phyloP scores from a whole-genome alignment of 2,113 vertebrate species.

The Chaetodon auriga region DNA sequence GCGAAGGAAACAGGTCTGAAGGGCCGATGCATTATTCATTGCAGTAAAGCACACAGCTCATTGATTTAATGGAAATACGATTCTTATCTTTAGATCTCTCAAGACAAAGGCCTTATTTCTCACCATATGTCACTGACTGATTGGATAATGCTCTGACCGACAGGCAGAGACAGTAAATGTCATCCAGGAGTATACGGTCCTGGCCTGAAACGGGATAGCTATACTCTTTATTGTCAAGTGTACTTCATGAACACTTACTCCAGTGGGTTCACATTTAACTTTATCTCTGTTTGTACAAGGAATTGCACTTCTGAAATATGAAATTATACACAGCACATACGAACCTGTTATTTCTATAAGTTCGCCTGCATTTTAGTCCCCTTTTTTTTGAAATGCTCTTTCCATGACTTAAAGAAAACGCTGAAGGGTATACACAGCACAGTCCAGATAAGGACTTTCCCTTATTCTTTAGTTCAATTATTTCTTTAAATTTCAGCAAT shows the following conservation, averaged over 20 bases:
- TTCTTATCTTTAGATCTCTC: conserved; percentile 81
- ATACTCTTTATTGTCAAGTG: conserved; percentile 25
- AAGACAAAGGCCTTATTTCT: conserved; percentile 79
- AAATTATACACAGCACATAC: background rate
- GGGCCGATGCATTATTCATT: conserved; percentile 80
- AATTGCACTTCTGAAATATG: background rate
- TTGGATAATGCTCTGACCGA: conserved; percentile 76
- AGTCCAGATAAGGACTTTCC: background rate
- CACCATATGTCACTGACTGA: conserved; percentile 80
- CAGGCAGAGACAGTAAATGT: conserved; percentile 65
- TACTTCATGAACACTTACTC: conserved; percentile 19
- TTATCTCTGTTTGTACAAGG: background rate
- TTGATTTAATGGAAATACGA: conserved; percentile 84
- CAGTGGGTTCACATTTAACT: background rate
- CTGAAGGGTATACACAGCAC: background rate
- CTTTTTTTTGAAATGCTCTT: background rate
- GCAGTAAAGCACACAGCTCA: conserved; percentile 78
- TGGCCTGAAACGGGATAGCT: conserved; percentile 45
- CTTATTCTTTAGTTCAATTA: background rate
- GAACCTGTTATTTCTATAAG: background rate
- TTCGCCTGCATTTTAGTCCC: background rate
- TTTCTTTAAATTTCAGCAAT: conserved; percentile 7
- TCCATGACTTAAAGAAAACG: background rate
- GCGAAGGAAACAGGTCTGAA: conserved; percentile 51
- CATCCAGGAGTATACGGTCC: conserved; percentile 30